phyloP scores from a whole-genome alignment of 2,888 invertebrate species.

The Orthosia gracilis region DNA sequence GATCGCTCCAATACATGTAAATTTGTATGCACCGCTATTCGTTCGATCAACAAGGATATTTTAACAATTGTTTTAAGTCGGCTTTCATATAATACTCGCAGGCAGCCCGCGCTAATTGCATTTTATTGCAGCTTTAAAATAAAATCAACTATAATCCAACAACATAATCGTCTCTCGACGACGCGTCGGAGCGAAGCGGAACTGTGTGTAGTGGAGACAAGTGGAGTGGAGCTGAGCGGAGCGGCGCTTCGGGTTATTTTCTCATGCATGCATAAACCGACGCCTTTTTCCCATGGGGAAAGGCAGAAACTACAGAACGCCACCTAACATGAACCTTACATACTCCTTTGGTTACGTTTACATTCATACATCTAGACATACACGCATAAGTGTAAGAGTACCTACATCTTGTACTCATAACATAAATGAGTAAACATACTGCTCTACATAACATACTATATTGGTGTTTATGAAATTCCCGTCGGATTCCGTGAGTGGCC shows the following conservation, averaged over 20 bases:
- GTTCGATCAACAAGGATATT: not conserved
- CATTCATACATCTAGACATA: no score
- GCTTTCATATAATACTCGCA: slow-evolving; percentile 31
- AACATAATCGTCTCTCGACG: slow-evolving; percentile 6
- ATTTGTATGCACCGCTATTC: not conserved
- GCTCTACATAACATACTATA: slow-evolving; percentile 33
- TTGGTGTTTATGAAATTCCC: slow-evolving; percentile 36
- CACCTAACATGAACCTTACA: no score
- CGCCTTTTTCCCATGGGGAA: no score
- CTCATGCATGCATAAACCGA: not conserved
- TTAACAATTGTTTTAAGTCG: slow-evolving; percentile 18
- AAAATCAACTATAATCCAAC: slow-evolving; percentile 46
- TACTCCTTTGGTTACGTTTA: no score
- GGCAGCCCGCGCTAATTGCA: slow-evolving; percentile 31
- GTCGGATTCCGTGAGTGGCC: slow-evolving; percentile 32
- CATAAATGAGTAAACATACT: slow-evolving; percentile 28
- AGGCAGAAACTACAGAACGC: no score
- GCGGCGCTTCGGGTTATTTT: not conserved
- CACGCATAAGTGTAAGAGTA: no score
- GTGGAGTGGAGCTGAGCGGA: not conserved
- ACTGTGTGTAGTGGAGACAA: not conserved
- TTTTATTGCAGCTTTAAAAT: slow-evolving; percentile 46
- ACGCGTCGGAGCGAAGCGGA: not conserved
- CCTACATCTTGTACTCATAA: not conserved
- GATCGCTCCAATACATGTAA: not conserved